A percentile compares a stretch with the other conserved stretches of the same genome.
Conservation (phyloP, 2,113 vertebrate species). For the Theristicus caerulescens region DNA sequence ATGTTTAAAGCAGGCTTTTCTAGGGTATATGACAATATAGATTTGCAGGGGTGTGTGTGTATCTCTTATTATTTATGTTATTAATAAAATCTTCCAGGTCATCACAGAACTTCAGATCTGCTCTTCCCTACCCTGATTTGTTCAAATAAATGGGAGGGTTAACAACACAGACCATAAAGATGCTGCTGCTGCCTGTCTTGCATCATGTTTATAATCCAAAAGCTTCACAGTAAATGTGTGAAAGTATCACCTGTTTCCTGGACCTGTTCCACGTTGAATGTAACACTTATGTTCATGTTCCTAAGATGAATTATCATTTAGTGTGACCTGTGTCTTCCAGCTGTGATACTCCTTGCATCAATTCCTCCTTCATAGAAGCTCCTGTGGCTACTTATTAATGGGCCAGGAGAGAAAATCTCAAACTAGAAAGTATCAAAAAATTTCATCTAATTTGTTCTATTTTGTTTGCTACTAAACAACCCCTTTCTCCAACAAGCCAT, state of each 20-base stretch:
- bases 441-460: neutral
- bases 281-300: neutral
- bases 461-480: neutral
- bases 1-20: neutral
- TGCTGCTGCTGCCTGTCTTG: neutral
- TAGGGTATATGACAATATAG: rapidly evolving
- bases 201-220: neutral
- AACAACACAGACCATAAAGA: neutral
- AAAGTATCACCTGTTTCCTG: neutral
- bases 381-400: neutral
- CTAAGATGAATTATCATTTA: neutral
- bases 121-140: neutral
- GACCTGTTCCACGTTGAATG: neutral
- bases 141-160: neutral
- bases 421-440: neutral
- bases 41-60: no score
- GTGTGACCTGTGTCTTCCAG: neutral
- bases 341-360: neutral
- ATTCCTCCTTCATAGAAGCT: neutral
- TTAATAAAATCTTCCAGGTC: neutral
- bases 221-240: neutral
- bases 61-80: neutral
- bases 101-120: neutral
- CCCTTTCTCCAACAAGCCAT: neutral
- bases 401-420: neutral